phyloP scores from a whole-genome alignment of 2,113 vertebrate species.

The Mesembrinibis cayennensis region DNA sequence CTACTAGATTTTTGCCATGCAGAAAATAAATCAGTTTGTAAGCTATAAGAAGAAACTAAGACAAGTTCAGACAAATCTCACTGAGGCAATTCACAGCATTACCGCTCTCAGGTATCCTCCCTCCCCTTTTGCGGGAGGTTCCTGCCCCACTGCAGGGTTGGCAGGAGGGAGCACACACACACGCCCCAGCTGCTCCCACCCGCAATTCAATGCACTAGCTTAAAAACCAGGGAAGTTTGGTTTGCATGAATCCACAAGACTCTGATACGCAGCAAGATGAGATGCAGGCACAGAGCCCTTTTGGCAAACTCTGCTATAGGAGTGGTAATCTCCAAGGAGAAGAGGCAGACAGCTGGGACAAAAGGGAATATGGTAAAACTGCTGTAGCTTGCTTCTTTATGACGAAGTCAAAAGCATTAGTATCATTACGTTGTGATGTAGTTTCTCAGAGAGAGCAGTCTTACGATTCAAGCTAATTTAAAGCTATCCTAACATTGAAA shows the following conservation, averaged over 20 bases:
- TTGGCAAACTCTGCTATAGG: background rate
- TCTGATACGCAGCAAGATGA: background rate
- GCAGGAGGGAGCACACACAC: background rate
- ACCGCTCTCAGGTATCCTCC: background rate
- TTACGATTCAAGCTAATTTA: background rate
- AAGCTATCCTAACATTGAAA: background rate
- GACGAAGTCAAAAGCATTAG: background rate
- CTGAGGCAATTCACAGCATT: background rate
- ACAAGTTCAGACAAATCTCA: slow-evolving; percentile 38
- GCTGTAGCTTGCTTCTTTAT: background rate
- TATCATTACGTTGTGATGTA: background rate
- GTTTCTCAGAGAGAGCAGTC: background rate
- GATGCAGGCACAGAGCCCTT: background rate
- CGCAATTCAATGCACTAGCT: rapidly evolving
- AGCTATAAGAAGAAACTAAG: background rate
- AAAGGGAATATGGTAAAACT: background rate
- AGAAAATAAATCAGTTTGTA: slow-evolving; percentile 11
- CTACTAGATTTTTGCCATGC: background rate
- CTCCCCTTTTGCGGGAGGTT: slow-evolving; percentile 4
- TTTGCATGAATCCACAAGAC: background rate
- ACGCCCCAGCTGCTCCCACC: background rate
- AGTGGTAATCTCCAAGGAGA: background rate
- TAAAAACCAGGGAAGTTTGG: background rate
- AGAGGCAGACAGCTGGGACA: background rate
- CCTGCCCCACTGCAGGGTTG: background rate